A percentile compares a stretch with the other conserved stretches of the same genome.
These are phyloP conservation scores for Acleris sparsana DNA, from an alignment of 2,888 invertebrate species.

Conservation along the genomic window DNA sequence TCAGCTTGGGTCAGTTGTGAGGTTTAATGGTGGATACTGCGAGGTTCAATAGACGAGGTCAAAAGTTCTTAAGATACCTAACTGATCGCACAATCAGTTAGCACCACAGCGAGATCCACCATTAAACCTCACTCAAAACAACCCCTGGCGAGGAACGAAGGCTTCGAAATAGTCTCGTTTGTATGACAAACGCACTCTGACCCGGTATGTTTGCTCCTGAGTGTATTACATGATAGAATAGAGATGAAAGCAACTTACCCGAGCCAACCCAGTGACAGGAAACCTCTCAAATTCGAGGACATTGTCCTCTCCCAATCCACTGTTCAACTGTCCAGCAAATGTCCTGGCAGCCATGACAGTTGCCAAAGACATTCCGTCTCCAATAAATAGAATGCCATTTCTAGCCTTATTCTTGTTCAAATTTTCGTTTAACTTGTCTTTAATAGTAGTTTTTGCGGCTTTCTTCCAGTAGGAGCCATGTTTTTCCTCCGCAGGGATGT, in stretches of 20 bases:
- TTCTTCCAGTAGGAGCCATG: conserved; percentile 72
- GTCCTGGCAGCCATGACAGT: conserved; percentile 89
- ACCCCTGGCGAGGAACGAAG: no score
- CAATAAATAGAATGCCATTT: conserved; percentile 89
- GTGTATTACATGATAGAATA: background rate
- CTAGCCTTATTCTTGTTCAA: conserved; percentile 81
- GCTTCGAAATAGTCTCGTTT: no score
- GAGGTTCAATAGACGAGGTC: no score
- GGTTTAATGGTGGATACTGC: no score
- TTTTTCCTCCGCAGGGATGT: conserved; percentile 69
- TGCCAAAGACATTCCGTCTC: conserved; percentile 91
- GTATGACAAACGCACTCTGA: no score
- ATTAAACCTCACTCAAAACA: no score
- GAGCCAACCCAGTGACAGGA: conserved; percentile 86
- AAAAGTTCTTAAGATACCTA: no score
- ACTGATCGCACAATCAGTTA: no score
- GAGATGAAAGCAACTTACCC: conserved; percentile 78
- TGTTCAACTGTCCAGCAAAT: conserved; percentile 85
- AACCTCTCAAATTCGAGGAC: conserved; percentile 87
- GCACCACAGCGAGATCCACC: no score
- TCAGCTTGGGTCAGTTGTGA: no score
- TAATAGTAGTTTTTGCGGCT: conserved; percentile 58
- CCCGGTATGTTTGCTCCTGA: no score
- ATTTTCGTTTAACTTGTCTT: conserved; percentile 55
- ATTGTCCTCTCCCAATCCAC: conserved; percentile 85